A percentile compares a stretch with the other conserved stretches of the same genome.
Evolutionary conservation across 2,888 invertebrate species (phyloP).

Genomic region (Drosophila siamana): DNA sequence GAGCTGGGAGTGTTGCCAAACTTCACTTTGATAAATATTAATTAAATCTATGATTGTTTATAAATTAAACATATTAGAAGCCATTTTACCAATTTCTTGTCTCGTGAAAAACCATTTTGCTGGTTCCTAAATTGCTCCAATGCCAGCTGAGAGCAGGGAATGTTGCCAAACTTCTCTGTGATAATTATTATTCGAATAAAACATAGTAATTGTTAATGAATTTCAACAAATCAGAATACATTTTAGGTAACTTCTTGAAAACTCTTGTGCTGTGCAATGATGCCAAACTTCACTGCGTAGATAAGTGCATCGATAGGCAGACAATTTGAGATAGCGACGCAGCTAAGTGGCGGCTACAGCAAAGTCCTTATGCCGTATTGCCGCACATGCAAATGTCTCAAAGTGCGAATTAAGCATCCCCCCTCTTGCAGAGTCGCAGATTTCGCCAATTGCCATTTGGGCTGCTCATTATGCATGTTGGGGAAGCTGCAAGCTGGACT

Average conservation of each 20-base stretch:
- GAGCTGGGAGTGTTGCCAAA: too few species aligned
- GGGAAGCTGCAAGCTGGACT: conserved; percentile 45
- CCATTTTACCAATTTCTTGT: too few species aligned
- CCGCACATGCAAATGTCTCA: conserved; percentile 38
- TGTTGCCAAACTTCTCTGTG: not conserved
- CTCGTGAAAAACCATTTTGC: too few species aligned
- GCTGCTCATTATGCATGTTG: conserved; percentile 30
- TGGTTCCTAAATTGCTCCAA: too few species aligned
- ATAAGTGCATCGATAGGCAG: not conserved
- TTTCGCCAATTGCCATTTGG: not conserved
- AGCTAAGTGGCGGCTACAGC: conserved; percentile 4
- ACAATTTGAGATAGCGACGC: not conserved
- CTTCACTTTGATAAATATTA: too few species aligned
- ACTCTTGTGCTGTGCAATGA: too few species aligned
- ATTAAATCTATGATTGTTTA: too few species aligned
- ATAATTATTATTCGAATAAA: too few species aligned
- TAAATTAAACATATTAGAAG: too few species aligned
- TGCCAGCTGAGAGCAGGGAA: not conserved
- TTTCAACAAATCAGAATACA: too few species aligned
- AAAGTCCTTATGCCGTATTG: conserved; percentile 17
- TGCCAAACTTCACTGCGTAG: not conserved
- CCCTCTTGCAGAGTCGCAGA: conserved; percentile 31
- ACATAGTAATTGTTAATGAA: too few species aligned
- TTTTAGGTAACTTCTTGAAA: too few species aligned
- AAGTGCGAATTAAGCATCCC: conserved; percentile 37